Evolutionary conservation across 2,888 invertebrate genomes (phyloP).

Genomic region (Amphipyra tragopoginis): DNA sequence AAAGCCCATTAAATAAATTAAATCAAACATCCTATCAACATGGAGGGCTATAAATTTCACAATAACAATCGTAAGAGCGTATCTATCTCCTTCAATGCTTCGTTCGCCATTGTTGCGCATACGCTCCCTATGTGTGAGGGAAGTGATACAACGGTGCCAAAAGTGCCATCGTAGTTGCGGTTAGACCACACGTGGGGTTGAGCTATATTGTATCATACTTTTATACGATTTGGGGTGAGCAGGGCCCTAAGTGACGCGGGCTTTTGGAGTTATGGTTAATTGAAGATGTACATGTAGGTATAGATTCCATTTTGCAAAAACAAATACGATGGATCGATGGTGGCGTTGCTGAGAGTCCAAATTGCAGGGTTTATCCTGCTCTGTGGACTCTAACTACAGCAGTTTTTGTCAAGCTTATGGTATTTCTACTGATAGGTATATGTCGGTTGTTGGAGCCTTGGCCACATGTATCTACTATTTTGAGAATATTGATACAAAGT

Average conservation of each 20-base stretch:
- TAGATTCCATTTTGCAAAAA: no score
- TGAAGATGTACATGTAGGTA: no score
- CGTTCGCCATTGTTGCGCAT: constrained; percentile 46
- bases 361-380: no score
- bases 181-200: constrained; percentile 61
- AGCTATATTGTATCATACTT: constrained; percentile 5
- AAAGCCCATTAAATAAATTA: constrained; percentile 51
- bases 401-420: no score
- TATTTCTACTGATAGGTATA: no score
- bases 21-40: constrained; percentile 62
- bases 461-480: no score
- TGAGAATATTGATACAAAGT: no score
- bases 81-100: constrained; percentile 54
- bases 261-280: constrained; percentile 7
- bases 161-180: constrained; percentile 56
- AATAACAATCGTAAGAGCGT: constrained; percentile 55
- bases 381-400: no score
- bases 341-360: no score
- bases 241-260: constrained; percentile 18
- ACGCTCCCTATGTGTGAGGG: constrained; percentile 43
- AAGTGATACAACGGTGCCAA: constrained; percentile 34
- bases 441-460: no score
- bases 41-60: constrained; percentile 57
- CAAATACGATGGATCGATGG: no score
- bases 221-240: constrained; percentile 33